Evolutionary conservation across 1,140 invertebrate genomes (phyloP), one percentile per base, ranked within the genome.

Genomic region (Venturia canescens): DNA sequence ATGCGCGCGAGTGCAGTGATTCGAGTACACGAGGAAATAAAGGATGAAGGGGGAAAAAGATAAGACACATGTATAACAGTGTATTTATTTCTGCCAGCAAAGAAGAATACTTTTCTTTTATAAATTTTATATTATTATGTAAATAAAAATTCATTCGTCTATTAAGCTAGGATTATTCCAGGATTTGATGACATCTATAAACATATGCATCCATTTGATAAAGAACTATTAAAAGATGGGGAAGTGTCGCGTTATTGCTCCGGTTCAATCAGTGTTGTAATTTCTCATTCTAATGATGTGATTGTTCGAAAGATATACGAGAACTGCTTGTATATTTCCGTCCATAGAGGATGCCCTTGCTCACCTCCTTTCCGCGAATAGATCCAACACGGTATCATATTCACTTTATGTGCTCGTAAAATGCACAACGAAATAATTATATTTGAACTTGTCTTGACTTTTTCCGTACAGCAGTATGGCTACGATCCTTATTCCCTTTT

Each of bases 211-310:
- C n/a, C n/a, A n/a, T 44, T 9, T 13, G 38, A 44, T 44, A 13
- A 44, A 44, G 7, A 5, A 44, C 7, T 44, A 11, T 13, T n/a
- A n/a, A n/a, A n/a, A n/a, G n/a, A n/a, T 15, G 21, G 38, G 66
- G 69, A 44, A 66, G 60, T 69, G 69, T 34, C 63, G 9, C 9
- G 9, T 34, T 21, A 63, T 6, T 18, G 77, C 67, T 57, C n/a
- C n/a, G n/a, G n/a, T n/a, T n/a, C n/a, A n/a, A n/a, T n/a, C n/a
- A n/a, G n/a, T n/a, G n/a, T 78, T 44, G 70, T 63, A 80, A 80
- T 80, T 80, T 75, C 79, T 50, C 34, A 71, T 71, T 79, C 44
- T 80, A 80, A 80, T 80, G n/a, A 53, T 50, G 31, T 80, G n/a
- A 53, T 50, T 31, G 29, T 53, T 9, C 38, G 79, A 74, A 21